phyloP scores from a whole-genome alignment of 2,113 vertebrate genomes.

The Muntiacus reevesi region DNA sequence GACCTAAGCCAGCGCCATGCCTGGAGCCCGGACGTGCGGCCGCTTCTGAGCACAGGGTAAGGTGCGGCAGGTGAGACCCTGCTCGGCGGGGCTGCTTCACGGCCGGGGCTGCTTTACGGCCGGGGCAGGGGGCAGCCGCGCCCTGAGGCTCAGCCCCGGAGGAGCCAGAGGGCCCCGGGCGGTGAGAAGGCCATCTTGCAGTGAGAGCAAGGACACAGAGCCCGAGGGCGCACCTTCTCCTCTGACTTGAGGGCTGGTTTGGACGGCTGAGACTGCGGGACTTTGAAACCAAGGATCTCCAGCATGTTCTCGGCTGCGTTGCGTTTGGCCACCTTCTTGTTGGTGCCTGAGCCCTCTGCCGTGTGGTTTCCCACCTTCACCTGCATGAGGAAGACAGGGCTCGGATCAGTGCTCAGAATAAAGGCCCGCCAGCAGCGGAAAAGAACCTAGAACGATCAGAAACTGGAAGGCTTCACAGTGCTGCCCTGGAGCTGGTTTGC shows the following conservation, averaged over 20 bases:
- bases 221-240: constrained; percentile 87
- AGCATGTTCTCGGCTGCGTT: constrained; percentile 98
- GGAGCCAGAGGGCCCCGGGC: neutral
- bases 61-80: rapidly evolving
- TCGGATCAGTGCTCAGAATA: neutral
- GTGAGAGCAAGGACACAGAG: neutral
- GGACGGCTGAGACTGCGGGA: constrained; percentile 93
- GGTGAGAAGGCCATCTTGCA: neutral
- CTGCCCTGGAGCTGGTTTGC: neutral
- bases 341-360: constrained; percentile 94
- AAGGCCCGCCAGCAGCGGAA: neutral
- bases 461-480: rapidly evolving
- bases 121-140: neutral
- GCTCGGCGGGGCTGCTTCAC: neutral
- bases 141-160: neutral
- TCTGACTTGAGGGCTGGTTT: constrained; percentile 97
- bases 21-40: neutral
- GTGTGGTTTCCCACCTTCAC: constrained; percentile 92
- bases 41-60: neutral
- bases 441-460: neutral
- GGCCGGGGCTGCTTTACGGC: neutral
- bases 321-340: constrained; percentile 98
- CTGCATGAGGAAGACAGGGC: constrained; percentile 74
- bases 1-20: neutral
- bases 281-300: constrained; percentile 96